Evolutionary conservation across 1,140 invertebrate species (phyloP), one percentile per base, ranked within the genome.

Genomic region (Zaprionus nigranus): DNA sequence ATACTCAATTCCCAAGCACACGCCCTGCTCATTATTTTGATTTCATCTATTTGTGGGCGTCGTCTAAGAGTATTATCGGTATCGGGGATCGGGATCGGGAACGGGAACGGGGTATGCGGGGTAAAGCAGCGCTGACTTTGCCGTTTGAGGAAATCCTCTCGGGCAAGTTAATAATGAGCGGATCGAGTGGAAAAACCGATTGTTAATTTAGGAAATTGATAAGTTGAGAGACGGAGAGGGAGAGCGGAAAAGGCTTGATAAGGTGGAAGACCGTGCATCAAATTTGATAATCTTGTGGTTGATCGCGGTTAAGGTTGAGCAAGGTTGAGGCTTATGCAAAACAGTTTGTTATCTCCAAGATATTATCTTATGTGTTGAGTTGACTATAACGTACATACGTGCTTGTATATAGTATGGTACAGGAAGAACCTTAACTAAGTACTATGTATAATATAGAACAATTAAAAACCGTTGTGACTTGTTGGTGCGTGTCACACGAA

Each of bases 1-100:
- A 34, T 49, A 38, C 36, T 46, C 54, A 64, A 65, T 68, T 69
- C 36, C 46, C 57, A 60, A 56, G 65, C 71, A 56, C 56, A 72
- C 78, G 69, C 46, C 78, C 61, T 58, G 70, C 78, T 80, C 78
- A 78, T 80, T 78, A 80, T 80, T 80, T 78, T 78, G 74, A 68
- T 72, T 77, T 76, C 2, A 26, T 60, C 60, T 77, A 67, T 68
- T 64, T 53, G 78, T 73, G 74, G 62, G 62, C 59, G 68, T 72
- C 62, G 40, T 64, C 38, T 61, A 28, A 36, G 57, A 43, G 71
- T 62, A 69, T 74, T 59, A 74, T 68, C 49, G 11, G 20, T 12
- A 61, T 68, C 59, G 57, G 15, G 38, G 49, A 34, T 34, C 30
- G 9, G 30, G 30, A 30, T 9, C 28, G 28, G 28, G 26, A 1